Base-by-base conservation (phyloP, 2,888 invertebrate genomes). In the Ditula angustiorana region DNA sequence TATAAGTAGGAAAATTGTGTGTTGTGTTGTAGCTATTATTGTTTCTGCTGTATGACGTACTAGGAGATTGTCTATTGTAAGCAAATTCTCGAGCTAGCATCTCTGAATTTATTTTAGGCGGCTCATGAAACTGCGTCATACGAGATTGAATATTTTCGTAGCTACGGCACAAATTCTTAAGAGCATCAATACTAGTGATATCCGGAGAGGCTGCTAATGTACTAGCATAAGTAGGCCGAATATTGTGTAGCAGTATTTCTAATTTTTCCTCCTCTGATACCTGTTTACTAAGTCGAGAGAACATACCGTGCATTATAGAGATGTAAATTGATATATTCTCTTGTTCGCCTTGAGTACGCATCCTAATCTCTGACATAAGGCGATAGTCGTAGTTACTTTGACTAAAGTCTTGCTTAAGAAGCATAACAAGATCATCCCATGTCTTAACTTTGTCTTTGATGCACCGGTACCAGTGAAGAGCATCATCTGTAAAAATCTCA, bases 331-430 rank as follows among this genome's bases (percentile, higher is more conserved):
- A 66, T 0, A 75, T 72, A n/a, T 66, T 71, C 46, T 74, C 72
- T 0, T 7, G 13, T 1, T 69, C 71, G 0, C 74, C 74, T 11
- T 72, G 72, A 0, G 71, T 71, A 4, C 72, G 70, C 0, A 28
- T 26, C 0, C 72, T 44, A 8, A 74, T 74, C 61, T 74, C 72
- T 1, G 61, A 8, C 0, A 47, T 0, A 0, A 74, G 37, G 0
- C 64, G 24, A 11, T 71, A 72, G 24, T 73, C 72, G 10, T 70
- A 73, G n/a, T 73, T 72, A 1, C 2, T 8, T 0, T 0, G 8
- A 11, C 56, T 56, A 33, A 74, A 74, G 28, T 73, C 71, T 10
- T 66, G 13, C 52, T 59, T 68, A 0, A 74, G 52, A 1, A 65
- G 11, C 0, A 1, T 5, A 0, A 44, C 11, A 5, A 72, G 10